A percentile compares a stretch with the other conserved stretches of the same genome.
phyloP scores from a whole-genome alignment of 2,888 invertebrate genomes.

The Epistrophe eligans region DNA sequence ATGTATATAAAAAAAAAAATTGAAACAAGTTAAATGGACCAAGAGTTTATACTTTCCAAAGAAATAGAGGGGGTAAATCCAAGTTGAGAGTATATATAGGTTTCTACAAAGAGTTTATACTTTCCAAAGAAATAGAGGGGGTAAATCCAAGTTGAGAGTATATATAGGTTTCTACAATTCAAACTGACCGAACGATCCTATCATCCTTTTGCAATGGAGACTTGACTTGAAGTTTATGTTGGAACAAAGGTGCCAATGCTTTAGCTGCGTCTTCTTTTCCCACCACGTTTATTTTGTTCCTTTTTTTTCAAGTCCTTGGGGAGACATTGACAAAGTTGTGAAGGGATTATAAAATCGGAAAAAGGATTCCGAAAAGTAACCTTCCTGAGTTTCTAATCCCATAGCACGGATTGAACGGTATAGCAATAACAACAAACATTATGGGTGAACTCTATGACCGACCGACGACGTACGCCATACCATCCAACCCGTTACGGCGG shows the following conservation, averaged over 20 bases:
- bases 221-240: conserved; percentile 18
- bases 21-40: conserved; percentile 47
- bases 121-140: conserved; percentile 18
- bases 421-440: conserved; percentile 60
- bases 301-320: conserved; percentile 12
- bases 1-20: background rate
- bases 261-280: conserved; percentile 48
- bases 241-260: conserved; percentile 50
- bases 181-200: background rate
- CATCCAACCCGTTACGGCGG: background rate
- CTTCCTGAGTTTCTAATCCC: conserved; percentile 39
- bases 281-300: conserved; percentile 39
- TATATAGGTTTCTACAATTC: background rate
- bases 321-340: conserved; percentile 61
- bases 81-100: background rate
- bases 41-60: conserved; percentile 42
- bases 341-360: conserved; percentile 55
- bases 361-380: conserved; percentile 23
- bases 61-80: conserved; percentile 22
- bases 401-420: conserved; percentile 52
- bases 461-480: background rate
- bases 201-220: conserved; percentile 4
- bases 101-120: conserved; percentile 49
- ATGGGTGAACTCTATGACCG: conserved; percentile 25
- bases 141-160: conserved; percentile 23